Conservation (phyloP, 2,113 vertebrate genomes). For the Cinclus cinclus region DNA sequence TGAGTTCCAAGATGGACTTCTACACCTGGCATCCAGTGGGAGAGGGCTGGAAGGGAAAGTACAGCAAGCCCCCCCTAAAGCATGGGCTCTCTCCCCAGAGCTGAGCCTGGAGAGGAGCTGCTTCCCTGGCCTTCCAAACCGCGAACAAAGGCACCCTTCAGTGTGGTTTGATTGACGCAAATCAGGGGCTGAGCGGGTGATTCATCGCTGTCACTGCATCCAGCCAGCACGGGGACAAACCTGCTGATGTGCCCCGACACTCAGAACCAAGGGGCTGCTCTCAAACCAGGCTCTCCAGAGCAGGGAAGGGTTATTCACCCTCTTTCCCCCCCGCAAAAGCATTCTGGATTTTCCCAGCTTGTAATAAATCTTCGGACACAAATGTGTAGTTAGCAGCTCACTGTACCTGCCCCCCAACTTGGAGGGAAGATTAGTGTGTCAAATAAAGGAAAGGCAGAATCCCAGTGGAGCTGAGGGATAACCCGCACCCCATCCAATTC, state of each 20-base stretch:
- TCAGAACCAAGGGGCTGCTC: background rate
- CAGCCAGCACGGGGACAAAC: background rate
- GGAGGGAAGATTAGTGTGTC: background rate
- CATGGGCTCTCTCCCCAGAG: background rate
- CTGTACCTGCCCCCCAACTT: background rate
- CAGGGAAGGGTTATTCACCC: fast-evolving
- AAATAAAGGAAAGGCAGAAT: background rate
- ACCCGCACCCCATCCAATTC: background rate
- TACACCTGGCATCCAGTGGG: fast-evolving
- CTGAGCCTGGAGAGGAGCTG: background rate
- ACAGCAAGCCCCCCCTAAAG: background rate
- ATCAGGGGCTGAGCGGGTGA: constrained; percentile 54
- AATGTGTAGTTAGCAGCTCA: background rate
- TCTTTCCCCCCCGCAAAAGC: fast-evolving
- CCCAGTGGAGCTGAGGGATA: background rate
- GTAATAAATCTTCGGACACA: background rate
- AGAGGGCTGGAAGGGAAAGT: background rate
- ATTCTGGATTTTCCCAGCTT: background rate
- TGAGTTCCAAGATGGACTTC: background rate
- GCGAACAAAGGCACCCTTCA: constrained; percentile 54
- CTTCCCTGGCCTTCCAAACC: background rate
- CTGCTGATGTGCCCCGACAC: background rate
- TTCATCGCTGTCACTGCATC: constrained; percentile 20
- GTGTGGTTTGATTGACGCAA: constrained; percentile 73
- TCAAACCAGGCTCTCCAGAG: fast-evolving